Evolutionary conservation across 2,113 vertebrate genomes (phyloP).

Genomic region (Zosterops hypoxanthus): DNA sequence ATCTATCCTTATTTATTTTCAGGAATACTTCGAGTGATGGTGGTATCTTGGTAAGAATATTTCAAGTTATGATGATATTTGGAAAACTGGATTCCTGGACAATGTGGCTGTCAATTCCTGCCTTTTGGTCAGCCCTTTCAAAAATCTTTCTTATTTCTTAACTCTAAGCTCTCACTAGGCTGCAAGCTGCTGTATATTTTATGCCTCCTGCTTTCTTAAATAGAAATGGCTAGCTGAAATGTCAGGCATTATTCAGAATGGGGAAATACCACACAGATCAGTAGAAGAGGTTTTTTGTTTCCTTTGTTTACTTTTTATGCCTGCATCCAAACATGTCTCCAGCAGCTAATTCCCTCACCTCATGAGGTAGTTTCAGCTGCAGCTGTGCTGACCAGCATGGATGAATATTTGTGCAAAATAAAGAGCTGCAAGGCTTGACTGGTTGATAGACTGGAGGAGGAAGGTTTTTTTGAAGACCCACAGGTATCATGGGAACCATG

Average conservation of each 20-base stretch:
- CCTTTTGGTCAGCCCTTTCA: background rate
- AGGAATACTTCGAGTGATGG: background rate
- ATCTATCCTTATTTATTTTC: background rate
- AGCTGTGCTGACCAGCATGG: background rate
- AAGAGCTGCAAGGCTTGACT: background rate
- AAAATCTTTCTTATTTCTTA: background rate
- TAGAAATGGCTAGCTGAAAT: constrained; percentile 22
- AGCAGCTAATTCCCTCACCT: background rate
- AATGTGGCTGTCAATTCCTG: background rate
- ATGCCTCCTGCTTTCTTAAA: background rate
- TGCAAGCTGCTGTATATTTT: background rate
- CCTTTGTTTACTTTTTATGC: background rate
- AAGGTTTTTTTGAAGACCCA: background rate
- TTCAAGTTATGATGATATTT: background rate
- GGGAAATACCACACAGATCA: background rate
- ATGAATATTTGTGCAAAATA: background rate
- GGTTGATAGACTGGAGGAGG: background rate
- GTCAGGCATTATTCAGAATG: background rate
- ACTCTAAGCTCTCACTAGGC: background rate
- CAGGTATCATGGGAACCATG: background rate
- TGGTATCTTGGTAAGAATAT: background rate
- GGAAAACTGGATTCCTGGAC: background rate
- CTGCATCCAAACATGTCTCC: background rate
- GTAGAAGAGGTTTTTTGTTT: background rate
- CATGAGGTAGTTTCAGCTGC: background rate